A percentile compares a stretch with the other conserved stretches of the same genome.
phyloP scores from a whole-genome alignment of 1,140 invertebrate genomes.

The Pteromalus puparum region DNA sequence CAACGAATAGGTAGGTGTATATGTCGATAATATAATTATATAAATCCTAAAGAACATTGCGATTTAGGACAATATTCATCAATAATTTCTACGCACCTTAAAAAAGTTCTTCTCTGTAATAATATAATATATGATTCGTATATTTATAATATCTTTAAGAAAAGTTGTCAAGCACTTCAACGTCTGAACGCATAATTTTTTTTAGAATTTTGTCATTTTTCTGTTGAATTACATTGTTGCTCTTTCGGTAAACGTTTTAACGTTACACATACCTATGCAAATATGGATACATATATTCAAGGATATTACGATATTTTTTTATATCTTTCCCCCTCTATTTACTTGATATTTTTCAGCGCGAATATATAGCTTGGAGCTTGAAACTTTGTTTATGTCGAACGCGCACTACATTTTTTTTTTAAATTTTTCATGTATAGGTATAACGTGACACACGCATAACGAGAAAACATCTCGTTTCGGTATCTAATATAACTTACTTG shows the following conservation, averaged over 20 bases:
- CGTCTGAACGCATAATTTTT: not conserved
- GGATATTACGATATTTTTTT: not conserved
- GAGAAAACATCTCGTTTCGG: not conserved
- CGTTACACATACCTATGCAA: not conserved
- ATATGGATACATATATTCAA: not conserved
- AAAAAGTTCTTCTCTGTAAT: conserved; percentile 1
- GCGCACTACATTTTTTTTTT: too few relatives aligned
- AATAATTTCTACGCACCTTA: not conserved
- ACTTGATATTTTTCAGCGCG: not conserved
- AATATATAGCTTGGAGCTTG: not conserved
- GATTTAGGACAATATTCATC: not conserved
- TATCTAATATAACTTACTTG: not conserved
- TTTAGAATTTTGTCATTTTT: not conserved
- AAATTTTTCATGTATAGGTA: not conserved
- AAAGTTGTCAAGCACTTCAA: not conserved
- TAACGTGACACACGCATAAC: too few relatives aligned
- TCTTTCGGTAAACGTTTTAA: not conserved
- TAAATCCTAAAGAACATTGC: not conserved
- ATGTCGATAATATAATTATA: not conserved
- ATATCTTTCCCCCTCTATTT: not conserved
- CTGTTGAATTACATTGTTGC: not conserved
- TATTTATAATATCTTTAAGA: not conserved
- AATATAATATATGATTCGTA: not conserved
- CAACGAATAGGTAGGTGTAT: too few relatives aligned
- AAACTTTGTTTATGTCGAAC: not conserved